Conservation (phyloP, 92 coral and sea anemone genomes). For the Epizoanthus scotinus region DNA sequence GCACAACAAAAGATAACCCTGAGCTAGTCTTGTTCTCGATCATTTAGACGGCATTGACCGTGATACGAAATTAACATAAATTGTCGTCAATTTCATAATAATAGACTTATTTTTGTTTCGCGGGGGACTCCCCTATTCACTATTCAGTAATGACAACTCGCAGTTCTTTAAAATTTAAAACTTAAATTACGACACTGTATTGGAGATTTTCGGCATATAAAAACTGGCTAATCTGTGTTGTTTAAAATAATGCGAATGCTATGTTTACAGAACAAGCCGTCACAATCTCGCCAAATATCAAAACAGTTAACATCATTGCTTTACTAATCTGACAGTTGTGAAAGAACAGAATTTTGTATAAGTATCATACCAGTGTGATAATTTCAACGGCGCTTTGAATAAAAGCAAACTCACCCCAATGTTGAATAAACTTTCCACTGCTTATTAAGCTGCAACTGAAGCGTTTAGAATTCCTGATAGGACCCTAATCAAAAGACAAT, state of each 20-base stretch:
- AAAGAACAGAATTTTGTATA: neutral
- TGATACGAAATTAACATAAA: slow-evolving; percentile 10
- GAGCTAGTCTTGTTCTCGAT: neutral
- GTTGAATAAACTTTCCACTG: slow-evolving; percentile 6
- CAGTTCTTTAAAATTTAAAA: neutral
- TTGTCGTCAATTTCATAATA: neutral
- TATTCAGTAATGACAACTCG: too few relatives aligned
- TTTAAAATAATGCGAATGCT: neutral
- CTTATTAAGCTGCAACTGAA: neutral
- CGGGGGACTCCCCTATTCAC: slow-evolving; percentile 27
- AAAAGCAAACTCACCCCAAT: slow-evolving; percentile 24
- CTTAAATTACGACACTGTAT: neutral
- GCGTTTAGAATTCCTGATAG: neutral
- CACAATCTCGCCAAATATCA: slow-evolving; percentile 15
- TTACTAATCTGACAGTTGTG: slow-evolving; percentile 8
- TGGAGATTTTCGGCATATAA: too few relatives aligned
- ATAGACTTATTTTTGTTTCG: neutral
- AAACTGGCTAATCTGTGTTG: neutral
- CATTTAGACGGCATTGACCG: neutral
- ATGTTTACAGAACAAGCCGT: slow-evolving; percentile 27
- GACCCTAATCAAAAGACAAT: neutral
- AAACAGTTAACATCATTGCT: slow-evolving; percentile 5
- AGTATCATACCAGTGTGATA: neutral
- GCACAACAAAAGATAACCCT: slow-evolving; percentile 16
- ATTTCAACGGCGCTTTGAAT: neutral